Percentiles rank a stretch among this genome's conserved stretches.
phyloP scores from a whole-genome alignment of 2,888 invertebrate genomes.

The Drosophila kanekoi region DNA sequence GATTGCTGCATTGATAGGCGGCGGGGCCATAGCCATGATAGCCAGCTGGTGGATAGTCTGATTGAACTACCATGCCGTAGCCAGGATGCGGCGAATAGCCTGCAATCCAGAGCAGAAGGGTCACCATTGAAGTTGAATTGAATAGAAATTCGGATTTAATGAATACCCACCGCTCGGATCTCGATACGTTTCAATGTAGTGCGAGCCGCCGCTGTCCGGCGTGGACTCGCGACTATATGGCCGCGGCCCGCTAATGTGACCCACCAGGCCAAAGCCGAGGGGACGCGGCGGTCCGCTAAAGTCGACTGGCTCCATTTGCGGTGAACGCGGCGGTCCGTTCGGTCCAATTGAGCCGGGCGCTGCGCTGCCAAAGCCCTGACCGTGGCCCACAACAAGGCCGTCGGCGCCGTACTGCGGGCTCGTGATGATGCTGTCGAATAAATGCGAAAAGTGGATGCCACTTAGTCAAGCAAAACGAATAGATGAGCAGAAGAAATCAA shows the following conservation, averaged over 20 bases:
- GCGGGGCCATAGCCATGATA: slow-evolving; percentile 89
- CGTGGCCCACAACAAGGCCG: slow-evolving; percentile 85
- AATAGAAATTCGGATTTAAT: too few relatives aligned
- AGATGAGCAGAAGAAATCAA: not conserved
- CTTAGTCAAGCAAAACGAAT: not conserved
- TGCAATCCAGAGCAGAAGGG: slow-evolving; percentile 74
- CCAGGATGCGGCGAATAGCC: slow-evolving; percentile 95
- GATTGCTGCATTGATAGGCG: slow-evolving; percentile 87
- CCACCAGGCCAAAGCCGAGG: slow-evolving; percentile 86
- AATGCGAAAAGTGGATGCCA: not conserved
- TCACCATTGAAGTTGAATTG: too few relatives aligned
- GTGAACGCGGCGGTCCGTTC: slow-evolving; percentile 86
- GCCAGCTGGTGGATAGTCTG: slow-evolving; percentile 92
- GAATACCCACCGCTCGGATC: slow-evolving; percentile 91
- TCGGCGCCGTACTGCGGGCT: slow-evolving; percentile 87
- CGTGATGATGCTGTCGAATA: slow-evolving; percentile 82
- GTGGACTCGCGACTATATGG: slow-evolving; percentile 94
- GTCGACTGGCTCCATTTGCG: slow-evolving; percentile 90
- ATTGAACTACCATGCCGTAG: slow-evolving; percentile 92
- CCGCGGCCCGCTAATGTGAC: slow-evolving; percentile 88
- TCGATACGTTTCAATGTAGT: slow-evolving; percentile 94
- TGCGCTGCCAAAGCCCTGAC: slow-evolving; percentile 86
- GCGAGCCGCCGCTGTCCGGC: slow-evolving; percentile 94
- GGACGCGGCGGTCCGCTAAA: slow-evolving; percentile 89
- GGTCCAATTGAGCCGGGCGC: slow-evolving; percentile 77